Evolutionary conservation across 2,113 vertebrate genomes (phyloP).

Genomic region (Aphyosemion australe): DNA sequence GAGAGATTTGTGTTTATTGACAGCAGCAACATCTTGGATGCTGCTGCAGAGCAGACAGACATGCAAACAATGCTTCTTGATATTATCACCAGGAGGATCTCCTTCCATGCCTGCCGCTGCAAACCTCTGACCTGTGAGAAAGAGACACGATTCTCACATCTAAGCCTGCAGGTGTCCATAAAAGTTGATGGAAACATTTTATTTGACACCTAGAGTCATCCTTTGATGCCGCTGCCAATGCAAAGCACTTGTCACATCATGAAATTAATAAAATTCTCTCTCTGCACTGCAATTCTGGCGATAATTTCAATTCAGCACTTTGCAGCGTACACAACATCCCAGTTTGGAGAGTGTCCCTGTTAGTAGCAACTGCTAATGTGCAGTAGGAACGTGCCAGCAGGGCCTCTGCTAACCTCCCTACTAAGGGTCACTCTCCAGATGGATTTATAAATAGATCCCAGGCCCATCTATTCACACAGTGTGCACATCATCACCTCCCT

Average conservation of each 20-base stretch:
- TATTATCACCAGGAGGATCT: slow-evolving; percentile 23
- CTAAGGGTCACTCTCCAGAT: slow-evolving; percentile 72
- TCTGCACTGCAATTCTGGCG: background rate
- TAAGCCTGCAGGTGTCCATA: too few species aligned
- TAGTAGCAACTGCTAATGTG: slow-evolving; percentile 64
- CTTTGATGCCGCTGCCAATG: background rate
- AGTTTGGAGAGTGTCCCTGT: slow-evolving; percentile 58
- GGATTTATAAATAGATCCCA: slow-evolving; percentile 77
- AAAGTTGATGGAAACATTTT: background rate
- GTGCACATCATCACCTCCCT: slow-evolving; percentile 72
- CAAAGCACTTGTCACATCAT: background rate
- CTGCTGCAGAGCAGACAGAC: slow-evolving; percentile 48
- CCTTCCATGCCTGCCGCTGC: slow-evolving; percentile 17
- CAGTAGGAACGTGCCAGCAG: slow-evolving; percentile 44
- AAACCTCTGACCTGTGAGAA: slow-evolving; percentile 12
- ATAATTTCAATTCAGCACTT: background rate
- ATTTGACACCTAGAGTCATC: background rate
- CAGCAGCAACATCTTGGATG: slow-evolving; percentile 3
- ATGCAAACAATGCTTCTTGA: slow-evolving; percentile 60
- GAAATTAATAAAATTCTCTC: background rate
- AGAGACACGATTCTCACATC: background rate
- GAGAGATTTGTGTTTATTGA: background rate
- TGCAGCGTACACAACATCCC: slow-evolving; percentile 11
- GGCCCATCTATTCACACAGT: slow-evolving; percentile 75
- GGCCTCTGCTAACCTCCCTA: slow-evolving; percentile 61